These are phyloP conservation scores for Catharus minimus DNA, from an alignment of 2,113 vertebrate genomes.

Conservation along the genomic window DNA sequence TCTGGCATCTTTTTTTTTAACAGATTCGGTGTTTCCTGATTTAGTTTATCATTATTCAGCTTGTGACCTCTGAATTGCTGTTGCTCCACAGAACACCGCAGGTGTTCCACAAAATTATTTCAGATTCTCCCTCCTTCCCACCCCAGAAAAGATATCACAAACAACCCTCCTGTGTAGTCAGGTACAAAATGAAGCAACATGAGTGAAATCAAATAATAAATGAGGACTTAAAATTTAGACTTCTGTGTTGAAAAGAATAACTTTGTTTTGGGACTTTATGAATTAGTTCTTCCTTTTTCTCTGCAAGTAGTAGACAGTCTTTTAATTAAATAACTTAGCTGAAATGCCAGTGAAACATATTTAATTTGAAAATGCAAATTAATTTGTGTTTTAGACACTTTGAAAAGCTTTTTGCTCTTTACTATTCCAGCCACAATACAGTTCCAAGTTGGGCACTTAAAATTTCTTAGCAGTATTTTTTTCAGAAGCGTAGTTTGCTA, in stretches of 20 bases:
- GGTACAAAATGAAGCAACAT: background rate
- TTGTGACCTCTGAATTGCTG: background rate
- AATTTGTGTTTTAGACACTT: background rate
- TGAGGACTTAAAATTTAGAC: background rate
- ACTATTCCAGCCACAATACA: background rate
- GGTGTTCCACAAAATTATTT: background rate
- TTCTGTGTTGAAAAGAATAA: background rate
- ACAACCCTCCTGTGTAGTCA: background rate
- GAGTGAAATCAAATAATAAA: background rate
- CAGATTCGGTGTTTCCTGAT: background rate
- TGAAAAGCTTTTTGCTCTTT: background rate
- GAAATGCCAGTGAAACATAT: background rate
- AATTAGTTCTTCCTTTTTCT: background rate
- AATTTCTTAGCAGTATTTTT: background rate
- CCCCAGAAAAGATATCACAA: background rate
- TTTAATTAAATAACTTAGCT: background rate
- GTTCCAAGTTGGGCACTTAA: background rate
- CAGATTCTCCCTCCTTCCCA: accelerated
- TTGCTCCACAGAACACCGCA: background rate
- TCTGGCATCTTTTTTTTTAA: background rate
- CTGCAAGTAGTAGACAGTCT: background rate
- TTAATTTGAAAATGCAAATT: background rate
- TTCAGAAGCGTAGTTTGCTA: background rate
- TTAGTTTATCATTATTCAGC: background rate
- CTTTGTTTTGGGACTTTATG: background rate